Percentiles rank a stretch among this genome's conserved stretches.
These are phyloP conservation scores for Rhopalosiphum nymphaeae DNA, from an alignment of 2,888 invertebrate species.

Conservation along the genomic window DNA sequence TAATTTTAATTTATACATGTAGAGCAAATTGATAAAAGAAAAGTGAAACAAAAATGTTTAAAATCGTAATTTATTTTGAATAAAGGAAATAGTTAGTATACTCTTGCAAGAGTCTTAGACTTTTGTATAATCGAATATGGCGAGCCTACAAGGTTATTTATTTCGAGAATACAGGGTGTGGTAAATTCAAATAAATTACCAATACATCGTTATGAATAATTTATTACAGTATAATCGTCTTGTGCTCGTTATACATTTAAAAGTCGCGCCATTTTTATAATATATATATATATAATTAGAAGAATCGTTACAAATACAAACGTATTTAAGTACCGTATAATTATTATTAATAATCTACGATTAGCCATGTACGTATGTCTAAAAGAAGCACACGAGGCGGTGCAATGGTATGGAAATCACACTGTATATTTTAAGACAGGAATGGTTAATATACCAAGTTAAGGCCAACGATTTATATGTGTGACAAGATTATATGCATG, in stretches of 20 bases:
- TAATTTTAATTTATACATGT: neutral
- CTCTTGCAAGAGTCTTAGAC: neutral
- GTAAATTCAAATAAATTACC: slow-evolving; percentile 1
- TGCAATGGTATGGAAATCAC: neutral
- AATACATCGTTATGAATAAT: slow-evolving; percentile 8
- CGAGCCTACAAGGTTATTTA: neutral
- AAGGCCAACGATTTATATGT: slow-evolving; percentile 29
- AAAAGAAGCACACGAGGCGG: neutral
- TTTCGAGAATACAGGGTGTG: neutral
- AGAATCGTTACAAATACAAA: neutral
- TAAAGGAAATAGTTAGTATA: neutral
- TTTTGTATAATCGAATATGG: neutral
- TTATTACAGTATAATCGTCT: neutral
- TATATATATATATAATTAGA: neutral
- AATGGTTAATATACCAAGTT: slow-evolving; percentile 22
- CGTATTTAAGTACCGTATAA: neutral
- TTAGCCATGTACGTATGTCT: neutral
- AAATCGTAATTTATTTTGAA: neutral
- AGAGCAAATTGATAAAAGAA: neutral
- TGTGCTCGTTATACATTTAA: neutral
- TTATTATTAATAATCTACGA: slow-evolving; percentile 7
- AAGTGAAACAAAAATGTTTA: neutral
- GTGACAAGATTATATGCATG: slow-evolving; percentile 51
- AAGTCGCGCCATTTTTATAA: neutral
- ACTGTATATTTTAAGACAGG: slow-evolving; percentile 36